Evolutionary conservation across 1,140 invertebrate genomes (phyloP).

Genomic region (Acromyrmex charruanus): DNA sequence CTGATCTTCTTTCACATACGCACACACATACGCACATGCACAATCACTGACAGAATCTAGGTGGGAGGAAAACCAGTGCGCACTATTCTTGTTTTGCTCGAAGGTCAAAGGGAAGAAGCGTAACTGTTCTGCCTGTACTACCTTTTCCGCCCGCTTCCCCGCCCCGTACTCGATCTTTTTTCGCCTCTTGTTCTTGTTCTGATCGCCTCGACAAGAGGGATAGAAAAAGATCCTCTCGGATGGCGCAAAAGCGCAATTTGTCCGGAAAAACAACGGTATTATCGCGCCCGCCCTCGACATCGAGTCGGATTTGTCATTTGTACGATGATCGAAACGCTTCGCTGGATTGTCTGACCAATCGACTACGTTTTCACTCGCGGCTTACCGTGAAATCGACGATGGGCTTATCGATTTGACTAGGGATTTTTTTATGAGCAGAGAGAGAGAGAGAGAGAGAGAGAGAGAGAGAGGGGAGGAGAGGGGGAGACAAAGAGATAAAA

Average conservation of each 20-base stretch:
- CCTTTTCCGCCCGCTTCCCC: slow-evolving; percentile 30
- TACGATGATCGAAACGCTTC: slow-evolving; percentile 70
- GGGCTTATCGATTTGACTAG: slow-evolving; percentile 28
- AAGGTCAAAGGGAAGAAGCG: slow-evolving; percentile 60
- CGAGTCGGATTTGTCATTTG: slow-evolving; percentile 78
- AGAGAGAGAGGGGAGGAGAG: too few relatives aligned
- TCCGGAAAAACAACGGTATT: slow-evolving; percentile 69
- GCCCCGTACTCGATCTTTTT: slow-evolving; percentile 18
- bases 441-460: neutral
- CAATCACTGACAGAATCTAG: slow-evolving; percentile 5
- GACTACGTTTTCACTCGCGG: slow-evolving; percentile 10
- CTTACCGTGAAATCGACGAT: slow-evolving; percentile 28
- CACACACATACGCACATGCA: too few relatives aligned
- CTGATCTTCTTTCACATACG: slow-evolving; percentile 13
- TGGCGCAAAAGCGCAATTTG: slow-evolving; percentile 74
- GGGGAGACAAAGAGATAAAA: neutral
- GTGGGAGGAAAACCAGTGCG: slow-evolving; percentile 20
- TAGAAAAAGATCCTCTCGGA: slow-evolving; percentile 52
- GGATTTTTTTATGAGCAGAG: slow-evolving; percentile 8
- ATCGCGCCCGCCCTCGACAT: slow-evolving; percentile 70
- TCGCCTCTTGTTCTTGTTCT: slow-evolving; percentile 21
- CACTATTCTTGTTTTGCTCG: slow-evolving; percentile 44
- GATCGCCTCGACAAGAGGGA: slow-evolving; percentile 32
- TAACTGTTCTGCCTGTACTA: slow-evolving; percentile 46
- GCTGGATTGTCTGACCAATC: neutral